Conservation (phyloP, 2,797 vertebrate species). For the Pangasius mekongensis region DNA sequence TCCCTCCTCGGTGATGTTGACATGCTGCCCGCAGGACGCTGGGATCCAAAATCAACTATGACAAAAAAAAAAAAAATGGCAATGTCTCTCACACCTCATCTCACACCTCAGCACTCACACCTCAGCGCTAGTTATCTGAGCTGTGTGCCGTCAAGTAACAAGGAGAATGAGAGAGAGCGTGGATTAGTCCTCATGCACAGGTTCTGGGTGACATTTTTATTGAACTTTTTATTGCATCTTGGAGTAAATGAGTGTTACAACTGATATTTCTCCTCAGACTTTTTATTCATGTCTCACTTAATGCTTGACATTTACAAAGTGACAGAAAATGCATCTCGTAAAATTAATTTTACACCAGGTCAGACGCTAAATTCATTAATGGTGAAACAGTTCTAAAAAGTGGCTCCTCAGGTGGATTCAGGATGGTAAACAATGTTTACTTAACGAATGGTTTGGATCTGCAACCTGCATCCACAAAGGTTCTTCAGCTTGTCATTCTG, state of each 20-base stretch:
- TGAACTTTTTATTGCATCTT: neutral
- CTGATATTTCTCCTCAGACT: neutral
- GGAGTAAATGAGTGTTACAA: neutral
- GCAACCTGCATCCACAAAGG: too few species aligned
- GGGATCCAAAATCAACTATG: neutral
- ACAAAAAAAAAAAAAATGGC: neutral
- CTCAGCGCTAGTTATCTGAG: neutral
- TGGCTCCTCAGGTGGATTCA: neutral
- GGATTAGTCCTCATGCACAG: neutral
- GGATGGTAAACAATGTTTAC: neutral
- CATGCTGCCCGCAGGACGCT: neutral
- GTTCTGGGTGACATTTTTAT: neutral
- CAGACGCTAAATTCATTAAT: neutral
- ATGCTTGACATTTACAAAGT: conserved; percentile 22
- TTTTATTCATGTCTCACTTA: neutral
- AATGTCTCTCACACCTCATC: neutral
- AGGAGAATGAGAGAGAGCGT: neutral
- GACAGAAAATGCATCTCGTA: neutral
- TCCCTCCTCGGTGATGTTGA: neutral
- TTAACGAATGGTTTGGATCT: neutral
- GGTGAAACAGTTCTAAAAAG: neutral
- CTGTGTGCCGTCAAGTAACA: neutral
- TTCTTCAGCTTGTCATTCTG: neutral
- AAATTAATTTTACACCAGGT: neutral
- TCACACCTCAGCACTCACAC: neutral